Evolutionary conservation across 2,113 vertebrate species (phyloP).

Genomic region (Hippocampus abdominalis): DNA sequence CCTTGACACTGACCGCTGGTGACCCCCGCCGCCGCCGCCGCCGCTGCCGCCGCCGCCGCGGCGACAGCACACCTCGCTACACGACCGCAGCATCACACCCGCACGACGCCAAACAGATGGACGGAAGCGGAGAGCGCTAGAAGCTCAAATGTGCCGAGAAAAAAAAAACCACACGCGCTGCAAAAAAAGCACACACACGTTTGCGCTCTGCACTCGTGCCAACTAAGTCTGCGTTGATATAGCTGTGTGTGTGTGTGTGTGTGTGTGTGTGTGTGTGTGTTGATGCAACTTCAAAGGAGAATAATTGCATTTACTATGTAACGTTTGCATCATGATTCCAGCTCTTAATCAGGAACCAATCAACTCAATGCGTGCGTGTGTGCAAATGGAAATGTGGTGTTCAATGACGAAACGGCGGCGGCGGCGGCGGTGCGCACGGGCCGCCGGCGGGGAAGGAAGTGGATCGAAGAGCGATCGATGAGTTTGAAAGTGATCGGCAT

Average conservation of each 20-base stretch:
- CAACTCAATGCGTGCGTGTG: conserved; percentile 23
- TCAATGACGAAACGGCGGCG: neutral
- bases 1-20: conserved; percentile 70
- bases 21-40: conserved; percentile 39
- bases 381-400: conserved; percentile 19
- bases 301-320: conserved; percentile 73
- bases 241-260: conserved; percentile 27
- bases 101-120: conserved; percentile 68
- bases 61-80: conserved; percentile 8
- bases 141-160: conserved; percentile 40
- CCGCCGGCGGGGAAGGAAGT: conserved; percentile 1
- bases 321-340: conserved; percentile 73
- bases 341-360: conserved; percentile 58
- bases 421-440: neutral
- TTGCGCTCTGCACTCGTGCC: conserved; percentile 52
- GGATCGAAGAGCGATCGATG: neutral
- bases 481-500: neutral
- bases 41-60: neutral
- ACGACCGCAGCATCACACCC: neutral
- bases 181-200: conserved; percentile 30
- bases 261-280: conserved; percentile 12
- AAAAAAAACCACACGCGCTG: conserved; percentile 25
- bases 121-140: conserved; percentile 49
- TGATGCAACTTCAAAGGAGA: conserved; percentile 64
- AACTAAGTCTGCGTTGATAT: conserved; percentile 19